These are phyloP conservation scores for Cyprinodon brontotheroides DNA, from an alignment of 2,113 vertebrate species.

Conservation along the genomic window DNA sequence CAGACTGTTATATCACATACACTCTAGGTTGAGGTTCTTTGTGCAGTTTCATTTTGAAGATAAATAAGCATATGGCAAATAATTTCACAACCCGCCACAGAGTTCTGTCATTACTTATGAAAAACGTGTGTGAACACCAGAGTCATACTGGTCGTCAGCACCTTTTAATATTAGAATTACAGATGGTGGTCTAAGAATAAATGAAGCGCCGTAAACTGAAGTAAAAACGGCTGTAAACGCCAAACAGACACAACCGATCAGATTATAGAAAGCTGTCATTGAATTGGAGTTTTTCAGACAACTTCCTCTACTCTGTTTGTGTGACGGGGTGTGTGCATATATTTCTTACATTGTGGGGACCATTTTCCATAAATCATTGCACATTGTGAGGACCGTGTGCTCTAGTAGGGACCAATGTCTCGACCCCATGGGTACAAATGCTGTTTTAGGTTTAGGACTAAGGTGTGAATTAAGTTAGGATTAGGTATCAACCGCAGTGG, in stretches of 20 bases:
- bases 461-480: too few relatives aligned
- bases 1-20: constrained; percentile 63
- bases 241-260: constrained; percentile 26
- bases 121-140: constrained; percentile 4
- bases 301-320: constrained; percentile 2
- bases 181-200: background rate
- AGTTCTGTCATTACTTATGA: constrained; percentile 54
- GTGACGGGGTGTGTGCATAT: background rate
- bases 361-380: too few relatives aligned
- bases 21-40: constrained; percentile 26
- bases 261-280: constrained; percentile 43
- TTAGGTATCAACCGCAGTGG: too few relatives aligned
- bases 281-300: constrained; percentile 28
- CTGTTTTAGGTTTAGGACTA: too few relatives aligned
- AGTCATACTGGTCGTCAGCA: background rate
- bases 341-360: too few relatives aligned
- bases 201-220: background rate
- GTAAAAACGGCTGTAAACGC: constrained; percentile 11
- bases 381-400: too few relatives aligned
- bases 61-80: constrained; percentile 67
- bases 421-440: too few relatives aligned
- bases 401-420: too few relatives aligned
- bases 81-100: constrained; percentile 64
- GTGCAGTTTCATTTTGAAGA: constrained; percentile 68
- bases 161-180: constrained; percentile 11